Base-by-base conservation (phyloP, 2,888 invertebrate genomes). In the Cerastoderma edule region DNA sequence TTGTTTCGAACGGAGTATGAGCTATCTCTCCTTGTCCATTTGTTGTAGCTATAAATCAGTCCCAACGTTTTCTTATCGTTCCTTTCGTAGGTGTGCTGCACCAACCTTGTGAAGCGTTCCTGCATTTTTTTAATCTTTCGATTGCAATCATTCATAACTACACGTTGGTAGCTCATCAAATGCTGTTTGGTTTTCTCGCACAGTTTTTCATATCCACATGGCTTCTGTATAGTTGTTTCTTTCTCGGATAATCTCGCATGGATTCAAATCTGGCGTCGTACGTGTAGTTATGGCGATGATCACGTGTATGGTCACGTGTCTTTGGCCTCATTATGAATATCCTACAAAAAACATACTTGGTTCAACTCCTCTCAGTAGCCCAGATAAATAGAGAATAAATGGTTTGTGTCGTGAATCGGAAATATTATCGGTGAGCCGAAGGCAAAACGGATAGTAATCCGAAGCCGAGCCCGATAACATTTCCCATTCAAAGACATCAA, bases 191-290 rank as follows among this genome's bases (percentile, higher is more conserved):
- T 76, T 33, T 66, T 69, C 32, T 82, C 78, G 27, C 71, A 78
- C 32, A 75, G 76, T 63, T 68, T 73, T 8, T 70, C 71, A 78
- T 60, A 28, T 82, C 81, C 27, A 69, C 54, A 24, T 82, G 81
- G 16, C 73, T 75, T 30, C 75, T 53, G 46, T 73, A 82, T 0
- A 82, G 66, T 8, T 69, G 72, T 57, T 67, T 71, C 27, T 73
- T 74, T 63, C 72, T 67, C n/a, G 81, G 81, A 63, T 82, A 78
- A 35, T 78, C 72, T 33, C 72, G 48, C 35, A 82, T 70, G 3
- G 73, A 73, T 63, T 82, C 81, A 46, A 78, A 82, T 56, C 75
- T 73, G 13, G 81, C 81, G 60, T 82, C 75, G 32, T 75, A 74
- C 30, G 75, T 69, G 35, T 65, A 77, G 30, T 75, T 75, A 63